Evolutionary conservation across 1,140 invertebrate genomes (phyloP).

Genomic region (Oedothorax gibbosus): DNA sequence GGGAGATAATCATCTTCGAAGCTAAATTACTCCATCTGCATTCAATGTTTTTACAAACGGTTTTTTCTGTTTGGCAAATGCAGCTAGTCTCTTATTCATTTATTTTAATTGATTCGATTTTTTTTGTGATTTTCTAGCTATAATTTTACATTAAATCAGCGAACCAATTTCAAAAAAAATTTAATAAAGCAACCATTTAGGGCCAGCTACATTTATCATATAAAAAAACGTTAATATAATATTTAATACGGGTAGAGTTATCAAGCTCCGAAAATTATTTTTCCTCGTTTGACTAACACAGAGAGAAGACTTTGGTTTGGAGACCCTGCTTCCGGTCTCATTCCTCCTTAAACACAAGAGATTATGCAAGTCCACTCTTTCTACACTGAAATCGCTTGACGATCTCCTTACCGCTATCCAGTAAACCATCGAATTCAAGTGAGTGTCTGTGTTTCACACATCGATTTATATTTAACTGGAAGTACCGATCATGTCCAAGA

Average conservation of each 20-base stretch:
- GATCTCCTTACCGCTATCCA: too few species aligned
- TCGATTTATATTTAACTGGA: background rate
- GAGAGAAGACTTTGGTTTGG: background rate
- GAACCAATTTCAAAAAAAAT: too few species aligned
- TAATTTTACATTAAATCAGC: too few species aligned
- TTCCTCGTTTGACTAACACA: background rate
- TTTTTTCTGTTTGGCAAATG: too few species aligned
- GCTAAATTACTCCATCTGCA: too few species aligned
- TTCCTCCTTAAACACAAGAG: background rate
- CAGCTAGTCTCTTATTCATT: too few species aligned
- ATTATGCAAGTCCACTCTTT: constrained; percentile 6
- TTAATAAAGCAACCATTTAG: too few species aligned
- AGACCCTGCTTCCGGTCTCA: background rate
- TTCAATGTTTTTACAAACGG: too few species aligned
- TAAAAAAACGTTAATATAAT: background rate
- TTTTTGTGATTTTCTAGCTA: too few species aligned
- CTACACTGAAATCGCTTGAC: background rate
- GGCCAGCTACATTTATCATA: too few species aligned
- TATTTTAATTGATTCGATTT: too few species aligned
- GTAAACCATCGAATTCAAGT: constrained; percentile 36
- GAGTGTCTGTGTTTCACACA: constrained; percentile 16
- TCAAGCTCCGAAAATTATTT: background rate
- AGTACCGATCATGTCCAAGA: background rate
- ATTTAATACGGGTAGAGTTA: background rate
- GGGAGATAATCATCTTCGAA: too few species aligned